phyloP scores from a whole-genome alignment of 2,797 vertebrate species.

The Lutjanus argentimaculatus region DNA sequence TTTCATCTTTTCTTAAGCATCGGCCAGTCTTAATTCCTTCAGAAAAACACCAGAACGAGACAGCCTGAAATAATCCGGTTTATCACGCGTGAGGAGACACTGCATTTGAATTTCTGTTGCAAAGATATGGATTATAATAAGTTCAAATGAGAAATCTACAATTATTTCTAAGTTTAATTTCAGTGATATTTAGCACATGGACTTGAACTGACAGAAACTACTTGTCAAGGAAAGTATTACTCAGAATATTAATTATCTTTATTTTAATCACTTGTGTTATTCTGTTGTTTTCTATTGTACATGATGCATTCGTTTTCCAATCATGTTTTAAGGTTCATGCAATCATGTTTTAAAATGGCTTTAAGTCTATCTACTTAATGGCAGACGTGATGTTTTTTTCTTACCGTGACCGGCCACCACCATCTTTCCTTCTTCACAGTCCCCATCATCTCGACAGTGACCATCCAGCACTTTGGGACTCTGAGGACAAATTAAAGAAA shows the following conservation, averaged over 20 bases:
- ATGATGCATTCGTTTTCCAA: not conserved
- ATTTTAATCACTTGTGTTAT: not conserved
- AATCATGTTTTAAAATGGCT: not conserved
- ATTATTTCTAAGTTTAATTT: not conserved
- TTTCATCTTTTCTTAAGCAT: conserved; percentile 81
- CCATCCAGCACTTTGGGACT: conserved; percentile 81
- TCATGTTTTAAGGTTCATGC: no score
- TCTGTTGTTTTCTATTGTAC: not conserved
- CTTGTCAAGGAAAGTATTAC: not conserved
- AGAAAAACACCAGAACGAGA: conserved; percentile 12
- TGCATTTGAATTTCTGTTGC: not conserved
- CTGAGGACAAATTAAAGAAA: conserved; percentile 43
- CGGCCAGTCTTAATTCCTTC: conserved; percentile 91
- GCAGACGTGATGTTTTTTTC: conserved; percentile 10
- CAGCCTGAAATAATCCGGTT: not conserved
- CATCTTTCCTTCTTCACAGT: conserved; percentile 85
- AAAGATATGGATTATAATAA: not conserved
- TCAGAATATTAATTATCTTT: no score
- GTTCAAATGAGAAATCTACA: not conserved
- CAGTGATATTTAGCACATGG: not conserved
- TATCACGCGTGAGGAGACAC: not conserved
- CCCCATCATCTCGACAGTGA: conserved; percentile 81
- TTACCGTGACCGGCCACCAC: conserved; percentile 91
- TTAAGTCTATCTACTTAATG: not conserved
- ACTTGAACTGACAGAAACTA: not conserved